Percentiles rank a stretch among this genome's conserved stretches.
phyloP scores from a whole-genome alignment of 2,888 invertebrate genomes.

The Acronicta psi region DNA sequence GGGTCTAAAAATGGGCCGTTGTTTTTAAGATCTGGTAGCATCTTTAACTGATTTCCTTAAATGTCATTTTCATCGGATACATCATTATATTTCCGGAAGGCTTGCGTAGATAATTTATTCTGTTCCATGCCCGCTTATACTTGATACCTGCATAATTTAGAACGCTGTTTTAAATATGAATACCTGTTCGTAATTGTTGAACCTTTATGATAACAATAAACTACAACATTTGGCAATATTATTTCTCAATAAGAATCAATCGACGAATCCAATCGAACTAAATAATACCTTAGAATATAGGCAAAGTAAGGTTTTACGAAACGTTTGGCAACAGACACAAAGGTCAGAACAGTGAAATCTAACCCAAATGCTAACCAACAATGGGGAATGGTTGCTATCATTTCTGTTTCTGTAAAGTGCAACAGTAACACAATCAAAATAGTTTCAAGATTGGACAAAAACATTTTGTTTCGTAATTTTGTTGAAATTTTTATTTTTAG shows the following conservation, averaged over 20 bases:
- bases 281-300: slow-evolving; percentile 68
- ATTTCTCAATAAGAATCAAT: slow-evolving; percentile 65
- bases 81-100: neutral
- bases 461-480: slow-evolving; percentile 1
- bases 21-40: no score
- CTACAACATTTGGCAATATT: slow-evolving; percentile 30
- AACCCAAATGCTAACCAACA: slow-evolving; percentile 55
- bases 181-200: slow-evolving; percentile 21
- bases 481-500: no score
- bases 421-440: slow-evolving; percentile 31
- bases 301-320: slow-evolving; percentile 73
- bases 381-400: slow-evolving; percentile 47
- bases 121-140: slow-evolving; percentile 18
- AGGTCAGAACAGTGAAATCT: slow-evolving; percentile 74
- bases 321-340: slow-evolving; percentile 69
- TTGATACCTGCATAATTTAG: slow-evolving; percentile 32
- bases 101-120: slow-evolving; percentile 8
- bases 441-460: slow-evolving; percentile 15
- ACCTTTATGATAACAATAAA: slow-evolving; percentile 25
- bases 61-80: neutral
- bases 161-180: slow-evolving; percentile 18
- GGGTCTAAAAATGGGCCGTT: no score
- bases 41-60: neutral
- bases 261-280: slow-evolving; percentile 56
- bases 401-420: slow-evolving; percentile 39